Evolutionary conservation across 2,113 vertebrate species (phyloP).

Genomic region (Paramisgurnus dabryanus): DNA sequence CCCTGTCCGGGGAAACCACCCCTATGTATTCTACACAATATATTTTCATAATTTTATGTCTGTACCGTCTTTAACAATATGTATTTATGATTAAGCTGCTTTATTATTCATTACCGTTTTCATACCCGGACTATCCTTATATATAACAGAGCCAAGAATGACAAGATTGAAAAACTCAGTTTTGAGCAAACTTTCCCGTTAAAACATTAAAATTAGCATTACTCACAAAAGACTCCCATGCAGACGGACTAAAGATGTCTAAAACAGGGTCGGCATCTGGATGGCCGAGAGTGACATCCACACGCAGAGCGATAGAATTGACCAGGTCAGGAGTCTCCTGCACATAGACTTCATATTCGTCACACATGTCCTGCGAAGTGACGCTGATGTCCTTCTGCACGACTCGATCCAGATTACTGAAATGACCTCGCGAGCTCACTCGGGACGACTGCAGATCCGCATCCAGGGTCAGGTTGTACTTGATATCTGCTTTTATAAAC

Average conservation of each 20-base stretch:
- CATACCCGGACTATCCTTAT: not conserved
- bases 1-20: no score
- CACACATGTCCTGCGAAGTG: slow-evolving; percentile 57
- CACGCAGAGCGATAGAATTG: slow-evolving; percentile 74
- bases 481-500: slow-evolving; percentile 65
- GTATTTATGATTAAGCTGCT: no score
- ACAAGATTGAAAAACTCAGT: no score
- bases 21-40: no score
- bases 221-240: slow-evolving; percentile 82
- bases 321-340: slow-evolving; percentile 83
- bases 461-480: slow-evolving; percentile 81
- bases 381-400: slow-evolving; percentile 71
- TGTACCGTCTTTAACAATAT: no score
- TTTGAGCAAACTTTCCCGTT: not conserved
- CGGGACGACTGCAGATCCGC: slow-evolving; percentile 77
- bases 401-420: slow-evolving; percentile 78
- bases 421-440: slow-evolving; percentile 80
- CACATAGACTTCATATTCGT: slow-evolving; percentile 71
- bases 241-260: slow-evolving; percentile 72
- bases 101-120: no score
- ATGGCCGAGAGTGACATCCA: slow-evolving; percentile 74
- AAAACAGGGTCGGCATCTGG: slow-evolving; percentile 77
- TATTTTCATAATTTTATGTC: not conserved
- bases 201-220: not conserved
- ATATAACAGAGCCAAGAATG: no score